Evolutionary conservation across 2,797 vertebrate genomes (phyloP).

Genomic region (Acanthornis magna): DNA sequence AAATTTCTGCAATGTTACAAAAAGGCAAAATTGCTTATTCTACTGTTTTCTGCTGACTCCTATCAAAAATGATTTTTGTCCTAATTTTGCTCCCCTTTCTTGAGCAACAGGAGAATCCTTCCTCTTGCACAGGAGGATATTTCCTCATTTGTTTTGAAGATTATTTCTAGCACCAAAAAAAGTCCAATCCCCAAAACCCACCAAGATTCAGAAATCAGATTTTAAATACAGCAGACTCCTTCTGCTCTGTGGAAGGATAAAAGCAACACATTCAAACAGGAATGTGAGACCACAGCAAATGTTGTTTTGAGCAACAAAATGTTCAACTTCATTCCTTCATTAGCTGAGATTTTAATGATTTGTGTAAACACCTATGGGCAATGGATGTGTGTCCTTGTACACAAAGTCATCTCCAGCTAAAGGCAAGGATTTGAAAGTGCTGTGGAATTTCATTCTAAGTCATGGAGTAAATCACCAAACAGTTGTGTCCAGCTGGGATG

Average conservation of each 20-base stretch:
- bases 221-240: background rate
- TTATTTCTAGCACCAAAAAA: background rate
- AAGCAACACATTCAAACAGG: background rate
- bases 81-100: background rate
- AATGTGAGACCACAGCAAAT: background rate
- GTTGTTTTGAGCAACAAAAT: background rate
- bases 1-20: background rate
- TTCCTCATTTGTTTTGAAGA: background rate
- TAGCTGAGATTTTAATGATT: background rate
- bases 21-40: background rate
- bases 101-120: background rate
- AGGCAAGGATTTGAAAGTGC: background rate
- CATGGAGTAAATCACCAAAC: slow-evolving; percentile 14
- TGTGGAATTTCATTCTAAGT: background rate
- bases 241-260: background rate
- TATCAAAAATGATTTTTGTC: background rate
- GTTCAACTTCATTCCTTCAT: background rate
- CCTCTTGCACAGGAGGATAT: background rate
- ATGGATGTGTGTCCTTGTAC: background rate
- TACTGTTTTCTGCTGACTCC: background rate
- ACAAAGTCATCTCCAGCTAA: background rate
- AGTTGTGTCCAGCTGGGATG: slow-evolving; percentile 41
- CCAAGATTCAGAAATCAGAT: background rate
- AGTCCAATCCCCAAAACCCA: background rate
- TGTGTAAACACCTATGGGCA: background rate